These are phyloP conservation scores for Eublepharis macularius DNA, from an alignment of 2,113 vertebrate genomes.

Conservation along the genomic window DNA sequence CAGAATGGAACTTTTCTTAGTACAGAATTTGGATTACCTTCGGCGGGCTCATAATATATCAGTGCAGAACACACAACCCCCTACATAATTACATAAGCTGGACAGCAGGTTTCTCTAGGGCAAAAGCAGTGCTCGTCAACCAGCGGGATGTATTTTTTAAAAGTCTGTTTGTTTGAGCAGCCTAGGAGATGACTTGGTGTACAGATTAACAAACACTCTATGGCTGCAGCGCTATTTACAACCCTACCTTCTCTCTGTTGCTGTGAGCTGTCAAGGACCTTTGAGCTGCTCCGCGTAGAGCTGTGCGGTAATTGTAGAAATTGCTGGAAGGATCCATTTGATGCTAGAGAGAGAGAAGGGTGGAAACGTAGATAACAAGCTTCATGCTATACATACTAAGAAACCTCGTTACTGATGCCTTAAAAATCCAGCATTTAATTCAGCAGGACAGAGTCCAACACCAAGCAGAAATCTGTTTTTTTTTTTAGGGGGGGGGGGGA, in stretches of 20 bases:
- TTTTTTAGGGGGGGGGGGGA: too few species aligned
- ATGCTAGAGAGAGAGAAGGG: slow-evolving; percentile 76
- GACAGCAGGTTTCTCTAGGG: not conserved
- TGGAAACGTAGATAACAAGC: slow-evolving; percentile 28
- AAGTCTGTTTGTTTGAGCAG: accelerated
- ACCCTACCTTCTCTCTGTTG: slow-evolving; percentile 89
- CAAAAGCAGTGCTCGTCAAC: not conserved
- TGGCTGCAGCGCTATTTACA: not conserved
- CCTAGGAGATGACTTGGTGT: not conserved
- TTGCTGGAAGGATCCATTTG: slow-evolving; percentile 98
- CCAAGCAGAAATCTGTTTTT: not conserved
- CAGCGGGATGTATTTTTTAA: not conserved
- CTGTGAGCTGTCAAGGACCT: slow-evolving; percentile 91
- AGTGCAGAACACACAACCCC: not conserved
- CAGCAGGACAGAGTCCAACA: too few species aligned
- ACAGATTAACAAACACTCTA: not conserved
- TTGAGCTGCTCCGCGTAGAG: slow-evolving; percentile 89
- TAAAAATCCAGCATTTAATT: not conserved
- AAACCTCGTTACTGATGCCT: not conserved
- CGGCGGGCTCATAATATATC: not conserved
- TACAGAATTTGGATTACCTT: not conserved
- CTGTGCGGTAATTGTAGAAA: slow-evolving; percentile 95
- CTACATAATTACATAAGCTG: not conserved
- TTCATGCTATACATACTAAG: not conserved
- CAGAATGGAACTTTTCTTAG: not conserved